Conservation (phyloP, 1,140 invertebrate genomes). For the Pachyrhynchus sulphureomaculatus region DNA sequence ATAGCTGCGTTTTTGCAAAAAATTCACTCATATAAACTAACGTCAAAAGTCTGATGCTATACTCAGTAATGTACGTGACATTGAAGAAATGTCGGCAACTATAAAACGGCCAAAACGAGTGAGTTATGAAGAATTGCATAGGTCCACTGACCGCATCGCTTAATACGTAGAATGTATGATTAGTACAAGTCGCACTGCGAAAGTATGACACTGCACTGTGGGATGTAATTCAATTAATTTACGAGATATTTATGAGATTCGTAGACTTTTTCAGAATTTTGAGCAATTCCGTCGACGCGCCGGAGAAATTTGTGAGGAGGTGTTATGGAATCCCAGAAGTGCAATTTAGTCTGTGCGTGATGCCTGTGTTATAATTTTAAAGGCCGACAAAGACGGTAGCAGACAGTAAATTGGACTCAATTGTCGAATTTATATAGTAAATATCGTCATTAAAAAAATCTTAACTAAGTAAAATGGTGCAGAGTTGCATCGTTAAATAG, state of each 20-base stretch:
- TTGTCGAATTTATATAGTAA: neutral
- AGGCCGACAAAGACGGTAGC: slow-evolving; percentile 2
- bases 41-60: slow-evolving; percentile 11
- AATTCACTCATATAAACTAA: too few species aligned
- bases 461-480: too few species aligned
- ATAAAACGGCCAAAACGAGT: slow-evolving; percentile 9
- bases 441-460: too few species aligned
- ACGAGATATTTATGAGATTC: neutral
- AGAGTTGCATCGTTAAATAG: too few species aligned
- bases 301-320: slow-evolving; percentile 34
- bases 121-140: slow-evolving; percentile 30
- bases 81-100: slow-evolving; percentile 24
- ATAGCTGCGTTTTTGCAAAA: too few species aligned
- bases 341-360: slow-evolving; percentile 11
- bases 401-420: slow-evolving; percentile 1
- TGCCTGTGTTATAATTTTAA: neutral
- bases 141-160: slow-evolving; percentile 33
- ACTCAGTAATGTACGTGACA: slow-evolving; percentile 30
- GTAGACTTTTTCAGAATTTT: slow-evolving; percentile 18
- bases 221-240: slow-evolving; percentile 31
- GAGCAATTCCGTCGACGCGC: slow-evolving; percentile 19
- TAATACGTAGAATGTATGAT: slow-evolving; percentile 33
- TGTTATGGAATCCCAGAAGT: slow-evolving; percentile 29
- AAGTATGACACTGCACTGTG: slow-evolving; percentile 8
- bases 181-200: slow-evolving; percentile 25